These are phyloP conservation scores for Mola mola DNA, from an alignment of 2,113 vertebrate genomes.

Conservation along the genomic window DNA sequence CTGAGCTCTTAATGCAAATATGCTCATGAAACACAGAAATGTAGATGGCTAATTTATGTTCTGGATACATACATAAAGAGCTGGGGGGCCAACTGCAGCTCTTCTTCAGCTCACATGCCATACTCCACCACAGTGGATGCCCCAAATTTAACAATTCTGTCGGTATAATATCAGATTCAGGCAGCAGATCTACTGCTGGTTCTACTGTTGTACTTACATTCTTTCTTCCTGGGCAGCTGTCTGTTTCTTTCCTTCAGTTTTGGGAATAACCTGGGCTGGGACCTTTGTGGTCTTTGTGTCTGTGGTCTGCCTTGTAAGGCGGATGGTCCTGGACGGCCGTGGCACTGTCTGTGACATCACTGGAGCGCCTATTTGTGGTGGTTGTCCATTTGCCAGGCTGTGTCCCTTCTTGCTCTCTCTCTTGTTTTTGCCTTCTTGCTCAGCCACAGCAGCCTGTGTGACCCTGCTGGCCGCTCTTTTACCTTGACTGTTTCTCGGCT, in stretches of 20 bases:
- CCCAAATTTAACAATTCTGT: no score
- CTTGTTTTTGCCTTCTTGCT: conserved; percentile 14
- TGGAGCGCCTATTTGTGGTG: neutral
- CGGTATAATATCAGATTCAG: no score
- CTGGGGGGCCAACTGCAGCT: no score
- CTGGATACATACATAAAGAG: no score
- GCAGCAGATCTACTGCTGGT: no score
- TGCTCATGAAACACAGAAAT: no score
- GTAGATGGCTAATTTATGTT: no score
- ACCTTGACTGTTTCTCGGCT: conserved; percentile 17
- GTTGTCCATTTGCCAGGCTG: neutral
- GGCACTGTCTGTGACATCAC: conserved; percentile 41
- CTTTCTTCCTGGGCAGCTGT: conserved; percentile 78
- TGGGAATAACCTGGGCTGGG: conserved; percentile 21
- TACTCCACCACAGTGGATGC: no score
- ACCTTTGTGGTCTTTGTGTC: conserved; percentile 47
- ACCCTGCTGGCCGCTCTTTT: neutral
- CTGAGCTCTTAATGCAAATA: no score
- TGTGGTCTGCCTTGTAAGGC: neutral
- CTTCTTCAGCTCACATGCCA: no score
- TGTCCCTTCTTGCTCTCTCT: neutral
- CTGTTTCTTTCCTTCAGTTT: conserved; percentile 53
- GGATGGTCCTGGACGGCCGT: conserved; percentile 18
- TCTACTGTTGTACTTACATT: conserved; percentile 69
- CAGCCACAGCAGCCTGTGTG: neutral